Base-by-base conservation (phyloP, 1,140 invertebrate species). In the Oncopodura yosiiana region DNA sequence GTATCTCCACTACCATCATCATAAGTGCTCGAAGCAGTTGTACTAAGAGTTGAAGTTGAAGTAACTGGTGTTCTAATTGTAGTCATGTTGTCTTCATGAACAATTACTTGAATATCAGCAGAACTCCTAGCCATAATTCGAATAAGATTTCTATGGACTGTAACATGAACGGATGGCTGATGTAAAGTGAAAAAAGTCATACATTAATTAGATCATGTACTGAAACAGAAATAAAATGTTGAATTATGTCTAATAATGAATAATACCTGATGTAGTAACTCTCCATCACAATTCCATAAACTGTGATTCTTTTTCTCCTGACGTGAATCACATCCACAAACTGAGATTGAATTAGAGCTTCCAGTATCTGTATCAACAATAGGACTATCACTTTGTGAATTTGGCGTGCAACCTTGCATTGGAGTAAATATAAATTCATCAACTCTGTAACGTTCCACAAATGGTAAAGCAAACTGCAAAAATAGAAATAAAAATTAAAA, bases 251-350 rank as follows among this genome's bases (percentile, higher is more conserved):
- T 34, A 34, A 9, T n/a, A 34, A 34, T 34, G 30, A 8, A 34
- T 9, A 34, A 9, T 34, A 34, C 8, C 30, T 9, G 14, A 34
- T 34, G 71, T 39, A 89, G 71, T 18, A 88, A 72, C 69, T 91
- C 87, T 9, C 87, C 87, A 70, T 91, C 87, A 73, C 86, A 89
- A 66, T 90, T 89, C 86, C 87, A 91, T 19, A 83, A 77, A 62
- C 81, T 83, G 49, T 63, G 56, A 9, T 38, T 43, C 39, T 58
- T 58, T 26, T 55, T 60, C 46, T 45, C 49, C 61, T 60, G 57
- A 58, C 55, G 27, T 56, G 52, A 51, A 43, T 58, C 62, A 62
- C 60, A 62, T 39, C 60, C 59, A 56, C 55, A 63, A 48, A 43
- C 48, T 42, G 30, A 41, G 16, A 55, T 27, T 30, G 56, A 52